phyloP scores from a whole-genome alignment of 2,797 vertebrate species.

The Vipera latastei region DNA sequence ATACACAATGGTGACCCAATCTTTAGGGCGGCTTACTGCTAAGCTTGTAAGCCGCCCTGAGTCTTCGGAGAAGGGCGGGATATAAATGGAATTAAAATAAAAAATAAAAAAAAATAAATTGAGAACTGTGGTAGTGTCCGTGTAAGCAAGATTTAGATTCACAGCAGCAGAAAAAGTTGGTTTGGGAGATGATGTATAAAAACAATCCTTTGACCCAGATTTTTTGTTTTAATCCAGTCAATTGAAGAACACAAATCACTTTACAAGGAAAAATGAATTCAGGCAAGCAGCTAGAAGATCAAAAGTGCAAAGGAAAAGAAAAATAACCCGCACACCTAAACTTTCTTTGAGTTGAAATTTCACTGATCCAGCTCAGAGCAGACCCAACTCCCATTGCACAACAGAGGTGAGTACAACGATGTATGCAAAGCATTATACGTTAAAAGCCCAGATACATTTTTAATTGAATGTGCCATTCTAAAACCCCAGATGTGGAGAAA shows the following conservation, averaged over 20 bases:
- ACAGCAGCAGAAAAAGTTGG: not conserved
- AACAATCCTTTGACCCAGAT: not conserved
- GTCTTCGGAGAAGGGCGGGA: too few relatives aligned
- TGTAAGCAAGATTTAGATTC: not conserved
- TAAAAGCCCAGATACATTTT: not conserved
- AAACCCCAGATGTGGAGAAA: not conserved
- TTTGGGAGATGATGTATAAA: not conserved
- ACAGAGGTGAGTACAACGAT: not conserved
- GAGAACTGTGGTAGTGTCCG: not conserved
- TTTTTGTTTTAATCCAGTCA: not conserved
- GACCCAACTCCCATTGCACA: not conserved
- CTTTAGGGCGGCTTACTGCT: too few relatives aligned
- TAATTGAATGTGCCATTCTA: not conserved
- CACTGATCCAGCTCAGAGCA: not conserved
- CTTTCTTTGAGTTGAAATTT: not conserved
- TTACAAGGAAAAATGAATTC: not conserved
- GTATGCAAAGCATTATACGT: not conserved
- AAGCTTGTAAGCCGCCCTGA: too few relatives aligned
- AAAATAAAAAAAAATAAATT: too few relatives aligned
- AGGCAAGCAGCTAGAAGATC: not conserved
- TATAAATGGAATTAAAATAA: too few relatives aligned
- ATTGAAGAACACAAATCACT: not conserved
- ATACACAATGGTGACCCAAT: not conserved
- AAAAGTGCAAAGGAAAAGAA: not conserved
- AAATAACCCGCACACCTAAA: not conserved